These are phyloP conservation scores for Heliconius melpomene DNA, from an alignment of 1,140 invertebrate genomes.

Conservation along the genomic window DNA sequence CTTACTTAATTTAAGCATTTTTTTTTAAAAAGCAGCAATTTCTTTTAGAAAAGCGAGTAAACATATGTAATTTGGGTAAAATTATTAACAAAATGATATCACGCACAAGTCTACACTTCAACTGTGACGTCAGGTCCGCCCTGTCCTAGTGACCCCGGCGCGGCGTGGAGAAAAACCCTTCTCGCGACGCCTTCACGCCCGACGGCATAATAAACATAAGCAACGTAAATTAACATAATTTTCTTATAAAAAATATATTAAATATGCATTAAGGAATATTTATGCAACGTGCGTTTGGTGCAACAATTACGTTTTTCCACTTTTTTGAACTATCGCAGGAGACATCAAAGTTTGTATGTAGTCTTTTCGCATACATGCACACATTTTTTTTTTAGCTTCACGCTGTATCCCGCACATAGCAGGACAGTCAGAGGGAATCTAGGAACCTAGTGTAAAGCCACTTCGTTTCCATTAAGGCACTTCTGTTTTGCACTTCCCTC, in stretches of 20 bases:
- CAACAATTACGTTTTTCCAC: no score
- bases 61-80: not conserved
- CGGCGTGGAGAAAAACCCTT: not conserved
- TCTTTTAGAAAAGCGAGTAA: not conserved
- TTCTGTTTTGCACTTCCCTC: no score
- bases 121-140: constrained; percentile 11
- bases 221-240: not conserved
- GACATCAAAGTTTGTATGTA: no score
- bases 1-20: not conserved
- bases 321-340: no score
- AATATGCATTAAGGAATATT: no score
- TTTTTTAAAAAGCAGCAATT: not conserved
- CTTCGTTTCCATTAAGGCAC: no score
- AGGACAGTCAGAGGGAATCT: no score
- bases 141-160: constrained; percentile 15
- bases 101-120: not conserved
- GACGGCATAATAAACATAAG: not conserved
- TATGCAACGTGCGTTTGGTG: no score
- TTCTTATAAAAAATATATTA: not conserved
- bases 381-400: no score
- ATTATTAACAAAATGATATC: not conserved
- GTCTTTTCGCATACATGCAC: no score
- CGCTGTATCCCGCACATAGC: no score
- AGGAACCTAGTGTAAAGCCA: no score
- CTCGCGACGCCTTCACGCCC: not conserved